Conservation (phyloP, 2,888 invertebrate species). For the Aricia artaxerxes region DNA sequence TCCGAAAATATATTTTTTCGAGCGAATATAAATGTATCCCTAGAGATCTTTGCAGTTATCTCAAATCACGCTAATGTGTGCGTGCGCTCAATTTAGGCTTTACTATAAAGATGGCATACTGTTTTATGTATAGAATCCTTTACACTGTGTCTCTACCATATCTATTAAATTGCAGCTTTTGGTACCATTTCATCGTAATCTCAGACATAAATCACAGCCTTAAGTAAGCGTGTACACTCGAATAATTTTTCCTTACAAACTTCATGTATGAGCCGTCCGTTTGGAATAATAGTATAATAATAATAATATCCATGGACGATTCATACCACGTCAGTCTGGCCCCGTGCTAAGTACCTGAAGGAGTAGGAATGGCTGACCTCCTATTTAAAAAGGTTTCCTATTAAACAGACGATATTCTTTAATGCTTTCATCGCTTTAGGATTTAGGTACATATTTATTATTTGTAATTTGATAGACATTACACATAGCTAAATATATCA, state of each 20-base stretch:
- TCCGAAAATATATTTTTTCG: too few species aligned
- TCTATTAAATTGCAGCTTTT: slow-evolving; percentile 8
- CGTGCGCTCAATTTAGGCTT: too few species aligned
- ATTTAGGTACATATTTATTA: too few species aligned
- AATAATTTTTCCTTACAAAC: slow-evolving; percentile 10
- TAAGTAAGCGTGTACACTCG: not conserved
- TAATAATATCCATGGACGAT: too few species aligned
- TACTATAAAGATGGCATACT: not conserved
- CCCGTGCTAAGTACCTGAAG: too few species aligned
- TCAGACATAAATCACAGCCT: not conserved
- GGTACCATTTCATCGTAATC: slow-evolving; percentile 16
- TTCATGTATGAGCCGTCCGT: not conserved
- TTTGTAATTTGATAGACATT: too few species aligned
- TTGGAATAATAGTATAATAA: not conserved
- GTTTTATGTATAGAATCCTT: not conserved
- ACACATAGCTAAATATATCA: too few species aligned
- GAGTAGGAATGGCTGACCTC: not conserved
- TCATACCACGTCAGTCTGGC: too few species aligned
- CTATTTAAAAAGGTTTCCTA: not conserved
- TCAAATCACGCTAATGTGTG: too few species aligned
- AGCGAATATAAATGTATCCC: too few species aligned
- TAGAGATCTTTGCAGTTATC: too few species aligned
- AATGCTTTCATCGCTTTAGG: not conserved
- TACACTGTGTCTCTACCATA: not conserved
- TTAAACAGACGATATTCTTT: not conserved